Percentiles rank a stretch among this genome's conserved stretches.
phyloP scores from a whole-genome alignment of 2,113 vertebrate genomes.

The Ictidomys tridecemlineatus region DNA sequence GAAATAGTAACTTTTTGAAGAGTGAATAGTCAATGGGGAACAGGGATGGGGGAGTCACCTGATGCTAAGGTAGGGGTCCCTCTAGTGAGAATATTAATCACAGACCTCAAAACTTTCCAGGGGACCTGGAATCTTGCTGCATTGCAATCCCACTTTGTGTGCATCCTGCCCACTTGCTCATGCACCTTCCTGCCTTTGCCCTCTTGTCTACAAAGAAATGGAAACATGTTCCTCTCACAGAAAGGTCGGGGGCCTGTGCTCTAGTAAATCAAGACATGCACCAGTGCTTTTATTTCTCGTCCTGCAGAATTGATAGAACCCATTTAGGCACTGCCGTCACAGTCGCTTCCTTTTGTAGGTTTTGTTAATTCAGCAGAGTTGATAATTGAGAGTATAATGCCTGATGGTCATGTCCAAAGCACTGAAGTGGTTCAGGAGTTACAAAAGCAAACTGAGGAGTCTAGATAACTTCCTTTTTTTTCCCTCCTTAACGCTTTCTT shows the following conservation, averaged over 20 bases:
- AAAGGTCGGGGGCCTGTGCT: background rate
- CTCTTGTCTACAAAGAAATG: background rate
- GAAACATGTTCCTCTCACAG: background rate
- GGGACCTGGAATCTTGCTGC: background rate
- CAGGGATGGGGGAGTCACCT: background rate
- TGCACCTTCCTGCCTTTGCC: background rate
- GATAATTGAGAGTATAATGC: background rate
- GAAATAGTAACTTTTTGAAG: background rate
- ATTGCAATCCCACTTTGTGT: background rate
- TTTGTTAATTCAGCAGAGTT: background rate
- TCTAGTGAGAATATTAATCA: background rate
- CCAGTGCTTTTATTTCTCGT: background rate
- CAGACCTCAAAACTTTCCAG: background rate
- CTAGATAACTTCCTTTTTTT: background rate
- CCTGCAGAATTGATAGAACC: too few relatives aligned
- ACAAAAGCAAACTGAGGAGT: background rate
- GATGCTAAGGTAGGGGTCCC: background rate
- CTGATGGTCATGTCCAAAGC: background rate
- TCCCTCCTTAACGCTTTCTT: slow-evolving; percentile 65
- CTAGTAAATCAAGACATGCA: background rate
- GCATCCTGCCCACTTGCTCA: background rate
- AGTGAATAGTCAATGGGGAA: background rate
- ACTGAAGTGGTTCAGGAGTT: background rate
- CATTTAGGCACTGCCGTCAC: rapidly evolving
- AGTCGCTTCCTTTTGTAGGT: background rate